phyloP scores from a whole-genome alignment of 2,888 invertebrate species.

The Charanyca ferruginea region DNA sequence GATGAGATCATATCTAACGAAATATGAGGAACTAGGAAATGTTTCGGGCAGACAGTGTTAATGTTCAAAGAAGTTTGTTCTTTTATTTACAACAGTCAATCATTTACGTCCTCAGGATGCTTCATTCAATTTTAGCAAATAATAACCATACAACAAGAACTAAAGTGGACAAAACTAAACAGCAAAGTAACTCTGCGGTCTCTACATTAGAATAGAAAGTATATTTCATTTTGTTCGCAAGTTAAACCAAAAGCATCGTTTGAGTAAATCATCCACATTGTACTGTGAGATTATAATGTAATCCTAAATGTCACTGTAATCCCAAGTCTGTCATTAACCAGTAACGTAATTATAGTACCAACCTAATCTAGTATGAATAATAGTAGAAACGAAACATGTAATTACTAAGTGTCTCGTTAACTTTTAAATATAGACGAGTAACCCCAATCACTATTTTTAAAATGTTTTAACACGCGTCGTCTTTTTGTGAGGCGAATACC shows the following conservation, averaged over 20 bases:
- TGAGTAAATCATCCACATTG: conserved; percentile 32
- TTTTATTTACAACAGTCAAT: conserved; percentile 9
- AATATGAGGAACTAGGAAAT: conserved; percentile 75
- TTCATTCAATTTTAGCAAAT: background rate
- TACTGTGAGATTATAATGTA: conserved; percentile 35
- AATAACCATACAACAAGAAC: background rate
- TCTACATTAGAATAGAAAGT: conserved; percentile 12
- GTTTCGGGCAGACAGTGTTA: conserved; percentile 45
- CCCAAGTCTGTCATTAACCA: conserved; percentile 35
- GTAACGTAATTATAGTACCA: conserved; percentile 38
- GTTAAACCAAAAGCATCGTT: conserved; percentile 28
- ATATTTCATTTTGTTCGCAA: conserved; percentile 19
- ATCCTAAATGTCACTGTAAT: conserved; percentile 29
- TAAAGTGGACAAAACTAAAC: background rate
- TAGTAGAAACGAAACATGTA: conserved; percentile 48
- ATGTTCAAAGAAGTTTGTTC: conserved; percentile 19
- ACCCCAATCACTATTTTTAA: conserved; percentile 64
- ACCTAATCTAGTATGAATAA: conserved; percentile 30
- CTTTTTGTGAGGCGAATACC: conserved; percentile 18
- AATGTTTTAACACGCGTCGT: conserved; percentile 38
- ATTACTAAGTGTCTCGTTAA: conserved; percentile 51
- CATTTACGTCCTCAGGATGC: too few species aligned
- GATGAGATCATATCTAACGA: conserved; percentile 75
- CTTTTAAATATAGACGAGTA: conserved; percentile 62
- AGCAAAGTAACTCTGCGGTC: background rate